Evolutionary conservation across 2,797 vertebrate species (phyloP).

Genomic region (Anabas testudineus): DNA sequence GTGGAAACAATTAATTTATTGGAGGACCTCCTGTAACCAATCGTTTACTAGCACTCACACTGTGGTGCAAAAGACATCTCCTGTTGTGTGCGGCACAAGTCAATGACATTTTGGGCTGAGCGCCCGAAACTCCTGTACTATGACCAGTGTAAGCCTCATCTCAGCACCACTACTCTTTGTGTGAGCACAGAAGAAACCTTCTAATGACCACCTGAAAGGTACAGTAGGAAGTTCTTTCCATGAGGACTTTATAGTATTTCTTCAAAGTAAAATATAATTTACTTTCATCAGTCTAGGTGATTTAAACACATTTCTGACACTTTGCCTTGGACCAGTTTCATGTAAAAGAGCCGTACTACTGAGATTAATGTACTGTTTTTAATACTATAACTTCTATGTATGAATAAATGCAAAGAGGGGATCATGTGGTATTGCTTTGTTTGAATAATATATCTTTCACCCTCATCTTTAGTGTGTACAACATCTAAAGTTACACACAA

Average conservation of each 20-base stretch:
- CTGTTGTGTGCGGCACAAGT: slow-evolving; percentile 77
- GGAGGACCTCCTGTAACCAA: slow-evolving; percentile 87
- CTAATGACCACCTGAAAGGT: slow-evolving; percentile 40
- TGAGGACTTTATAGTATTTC: slow-evolving; percentile 36
- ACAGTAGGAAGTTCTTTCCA: slow-evolving; percentile 57
- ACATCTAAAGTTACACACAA: not conserved
- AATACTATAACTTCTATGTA: slow-evolving; percentile 26
- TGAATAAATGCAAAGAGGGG: slow-evolving; percentile 14
- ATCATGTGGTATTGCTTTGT: no score
- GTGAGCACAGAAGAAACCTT: slow-evolving; percentile 40
- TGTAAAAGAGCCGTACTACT: slow-evolving; percentile 44
- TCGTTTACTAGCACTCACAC: slow-evolving; percentile 79
- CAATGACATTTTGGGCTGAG: slow-evolving; percentile 74
- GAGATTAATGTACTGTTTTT: slow-evolving; percentile 47
- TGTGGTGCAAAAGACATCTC: slow-evolving; percentile 76
- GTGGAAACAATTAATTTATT: slow-evolving; percentile 91
- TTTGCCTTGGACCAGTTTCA: slow-evolving; percentile 39
- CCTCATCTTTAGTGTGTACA: not conserved
- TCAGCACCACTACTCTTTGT: slow-evolving; percentile 59
- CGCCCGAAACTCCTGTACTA: slow-evolving; percentile 66
- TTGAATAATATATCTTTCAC: not conserved
- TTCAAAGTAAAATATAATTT: slow-evolving; percentile 66
- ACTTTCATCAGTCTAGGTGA: slow-evolving; percentile 38
- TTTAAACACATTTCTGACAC: slow-evolving; percentile 28
- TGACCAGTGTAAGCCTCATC: slow-evolving; percentile 60